phyloP scores from a whole-genome alignment of 2,888 invertebrate genomes.

The Prosapia bicincta region DNA sequence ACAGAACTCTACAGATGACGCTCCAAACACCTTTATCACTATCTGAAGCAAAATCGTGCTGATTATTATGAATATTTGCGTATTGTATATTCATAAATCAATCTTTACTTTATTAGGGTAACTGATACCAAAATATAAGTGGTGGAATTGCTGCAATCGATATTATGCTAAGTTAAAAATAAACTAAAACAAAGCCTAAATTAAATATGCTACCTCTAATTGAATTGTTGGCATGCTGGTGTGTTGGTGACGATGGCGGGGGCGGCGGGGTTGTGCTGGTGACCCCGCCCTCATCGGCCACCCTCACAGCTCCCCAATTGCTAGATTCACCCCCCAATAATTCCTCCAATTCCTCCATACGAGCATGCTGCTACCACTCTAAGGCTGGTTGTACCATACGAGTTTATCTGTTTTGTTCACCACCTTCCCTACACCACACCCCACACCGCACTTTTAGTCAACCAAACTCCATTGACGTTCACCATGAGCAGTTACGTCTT shows the following conservation, averaged over 20 bases:
- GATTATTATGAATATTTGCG: too few relatives aligned
- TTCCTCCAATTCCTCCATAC: slow-evolving; percentile 52
- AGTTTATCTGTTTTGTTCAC: not conserved
- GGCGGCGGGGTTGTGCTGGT: slow-evolving; percentile 62
- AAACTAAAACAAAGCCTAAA: too few relatives aligned
- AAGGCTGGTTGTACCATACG: slow-evolving; percentile 43
- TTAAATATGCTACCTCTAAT: slow-evolving; percentile 71
- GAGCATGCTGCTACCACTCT: slow-evolving; percentile 36
- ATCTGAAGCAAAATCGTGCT: too few relatives aligned
- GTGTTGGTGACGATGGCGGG: slow-evolving; percentile 49
- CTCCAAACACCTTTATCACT: too few relatives aligned
- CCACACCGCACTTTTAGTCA: slow-evolving; percentile 24
- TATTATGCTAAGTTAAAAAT: too few relatives aligned
- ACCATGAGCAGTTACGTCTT: not conserved
- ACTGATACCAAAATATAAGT: too few relatives aligned
- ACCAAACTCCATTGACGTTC: slow-evolving; percentile 21
- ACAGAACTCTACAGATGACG: too few relatives aligned
- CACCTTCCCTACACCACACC: slow-evolving; percentile 12
- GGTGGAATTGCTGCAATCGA: too few relatives aligned
- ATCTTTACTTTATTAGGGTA: too few relatives aligned
- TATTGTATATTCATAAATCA: too few relatives aligned
- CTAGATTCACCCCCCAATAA: slow-evolving; percentile 46
- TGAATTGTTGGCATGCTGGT: slow-evolving; percentile 54
- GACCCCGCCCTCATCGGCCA: slow-evolving; percentile 42
- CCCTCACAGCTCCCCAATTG: slow-evolving; percentile 29